Base-by-base conservation (phyloP, 2,113 vertebrate genomes). In the Hippocampus comes region DNA sequence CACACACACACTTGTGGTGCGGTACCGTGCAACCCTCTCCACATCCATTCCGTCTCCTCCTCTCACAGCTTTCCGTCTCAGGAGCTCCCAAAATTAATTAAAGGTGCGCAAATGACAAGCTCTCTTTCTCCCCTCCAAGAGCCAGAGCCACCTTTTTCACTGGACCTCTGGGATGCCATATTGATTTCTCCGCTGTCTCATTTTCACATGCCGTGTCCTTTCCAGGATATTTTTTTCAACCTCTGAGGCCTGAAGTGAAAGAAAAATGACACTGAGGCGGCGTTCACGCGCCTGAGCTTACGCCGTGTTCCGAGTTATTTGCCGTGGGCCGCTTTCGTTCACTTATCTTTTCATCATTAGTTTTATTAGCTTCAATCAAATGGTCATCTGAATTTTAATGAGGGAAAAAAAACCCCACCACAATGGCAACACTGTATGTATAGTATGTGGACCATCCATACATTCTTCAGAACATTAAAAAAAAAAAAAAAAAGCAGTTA, bases 81-180 rank as follows among this genome's bases (percentile, higher is more conserved):
- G 84, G 73, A 77, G 83, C 59, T 53, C 20, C 60, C 38, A 38
- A 86, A 84, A 87, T 85, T 80, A 87, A 89, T 88, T 82, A 82
- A 88, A 89, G 49, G 64, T 85, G 77, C 74, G 68, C 74, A 87
- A 84, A 88, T 86, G 84, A 90, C 83, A 87, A 68, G 67, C 56
- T 63, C 38, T 74, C 68, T 73, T 75, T 78, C 68, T 82, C 20
- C 71, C 43, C 76, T 69, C 65, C 67, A 72, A 43, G 66, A 72
- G 69, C 73, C 67, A 41, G 66, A 71, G 63, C 34, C 11, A 14
- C 61, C 23, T 30, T 69, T 68, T 67, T 34, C 68, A 46, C 46
- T 67, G 48, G 38, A 79, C 65, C 64, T 57, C 17, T 53, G 78
- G 74, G 82, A 84, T 20, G 6, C 48, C 42, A 48, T 74, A 76